These are phyloP conservation scores for Taxidea taxus DNA, from an alignment of 2,113 vertebrate species.

Conservation along the genomic window DNA sequence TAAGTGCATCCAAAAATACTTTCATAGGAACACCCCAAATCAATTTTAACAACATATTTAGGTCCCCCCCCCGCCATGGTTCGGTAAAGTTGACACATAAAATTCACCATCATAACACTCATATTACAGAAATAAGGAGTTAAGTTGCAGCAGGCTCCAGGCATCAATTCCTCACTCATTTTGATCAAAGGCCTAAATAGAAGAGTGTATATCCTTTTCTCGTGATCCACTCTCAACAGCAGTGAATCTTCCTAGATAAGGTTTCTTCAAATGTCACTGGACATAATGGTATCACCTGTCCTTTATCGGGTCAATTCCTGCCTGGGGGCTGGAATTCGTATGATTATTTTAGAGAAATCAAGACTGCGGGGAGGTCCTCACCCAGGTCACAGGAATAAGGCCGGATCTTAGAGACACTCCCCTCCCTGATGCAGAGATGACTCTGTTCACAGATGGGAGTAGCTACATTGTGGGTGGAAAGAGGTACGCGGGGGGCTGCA, in stretches of 20 bases:
- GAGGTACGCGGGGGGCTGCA: too few relatives aligned
- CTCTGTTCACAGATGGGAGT: too few relatives aligned
- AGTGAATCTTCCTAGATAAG: background rate
- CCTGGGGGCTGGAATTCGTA: background rate
- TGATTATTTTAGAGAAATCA: background rate
- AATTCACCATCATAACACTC: background rate
- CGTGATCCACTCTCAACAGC: background rate
- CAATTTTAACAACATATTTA: background rate
- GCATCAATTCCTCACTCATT: background rate
- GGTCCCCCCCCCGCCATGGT: background rate
- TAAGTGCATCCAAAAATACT: background rate
- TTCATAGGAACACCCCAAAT: background rate
- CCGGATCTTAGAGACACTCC: too few relatives aligned
- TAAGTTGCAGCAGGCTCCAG: background rate
- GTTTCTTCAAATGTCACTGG: background rate
- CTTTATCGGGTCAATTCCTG: background rate
- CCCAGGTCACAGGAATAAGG: too few relatives aligned
- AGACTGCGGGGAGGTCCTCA: too few relatives aligned
- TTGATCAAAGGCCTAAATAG: background rate
- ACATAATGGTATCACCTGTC: background rate
- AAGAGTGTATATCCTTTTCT: background rate
- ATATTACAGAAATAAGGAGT: background rate
- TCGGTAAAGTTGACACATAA: background rate
- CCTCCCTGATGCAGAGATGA: too few relatives aligned
- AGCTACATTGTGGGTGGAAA: too few relatives aligned